These are phyloP conservation scores for Pomatorhinus ruficollis DNA, from an alignment of 2,113 vertebrate species.

Conservation along the genomic window DNA sequence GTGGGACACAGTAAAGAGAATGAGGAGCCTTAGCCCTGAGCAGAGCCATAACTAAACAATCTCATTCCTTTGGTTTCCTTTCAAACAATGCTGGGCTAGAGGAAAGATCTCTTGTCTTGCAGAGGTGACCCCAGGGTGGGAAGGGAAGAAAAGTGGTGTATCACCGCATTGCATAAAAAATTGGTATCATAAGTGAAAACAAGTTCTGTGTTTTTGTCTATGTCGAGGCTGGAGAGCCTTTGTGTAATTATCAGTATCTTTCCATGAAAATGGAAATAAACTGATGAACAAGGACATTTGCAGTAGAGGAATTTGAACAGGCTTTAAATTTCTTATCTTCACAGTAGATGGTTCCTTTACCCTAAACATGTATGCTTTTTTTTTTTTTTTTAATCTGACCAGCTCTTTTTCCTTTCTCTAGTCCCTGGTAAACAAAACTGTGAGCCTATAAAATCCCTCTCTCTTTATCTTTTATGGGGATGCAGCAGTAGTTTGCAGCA, in stretches of 20 bases:
- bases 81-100: neutral
- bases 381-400: neutral
- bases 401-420: neutral
- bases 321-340: neutral
- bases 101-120: neutral
- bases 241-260: neutral
- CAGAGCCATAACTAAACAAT: neutral
- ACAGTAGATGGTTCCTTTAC: neutral
- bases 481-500: neutral
- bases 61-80: neutral
- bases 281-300: neutral
- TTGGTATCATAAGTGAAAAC: neutral
- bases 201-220: neutral
- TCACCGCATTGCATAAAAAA: neutral
- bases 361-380: neutral
- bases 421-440: neutral
- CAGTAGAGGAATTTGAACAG: neutral
- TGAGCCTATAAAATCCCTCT: neutral
- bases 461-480: slow-evolving; percentile 5
- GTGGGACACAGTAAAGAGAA: neutral
- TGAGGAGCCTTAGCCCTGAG: neutral
- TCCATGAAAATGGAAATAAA: neutral
- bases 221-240: neutral
- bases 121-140: neutral
- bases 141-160: neutral